Conservation (phyloP, 2,797 vertebrate genomes). For the Neomorphus geoffroyi region DNA sequence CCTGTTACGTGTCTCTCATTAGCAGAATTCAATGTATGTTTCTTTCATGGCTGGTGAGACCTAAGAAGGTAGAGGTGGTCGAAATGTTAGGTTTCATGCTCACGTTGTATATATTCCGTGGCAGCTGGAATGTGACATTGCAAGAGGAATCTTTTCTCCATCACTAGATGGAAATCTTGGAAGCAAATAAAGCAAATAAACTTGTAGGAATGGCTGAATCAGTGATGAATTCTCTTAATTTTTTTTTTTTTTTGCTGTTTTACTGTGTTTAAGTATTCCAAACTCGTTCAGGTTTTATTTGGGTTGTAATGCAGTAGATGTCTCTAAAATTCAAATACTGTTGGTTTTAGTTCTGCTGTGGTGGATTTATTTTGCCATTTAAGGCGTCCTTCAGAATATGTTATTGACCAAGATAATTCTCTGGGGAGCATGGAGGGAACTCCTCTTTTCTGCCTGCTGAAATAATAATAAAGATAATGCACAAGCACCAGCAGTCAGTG, state of each 20-base stretch:
- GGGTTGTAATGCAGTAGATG: not conserved
- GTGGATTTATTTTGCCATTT: not conserved
- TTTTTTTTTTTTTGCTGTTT: not conserved
- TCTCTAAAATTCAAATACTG: not conserved
- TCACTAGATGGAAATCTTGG: not conserved
- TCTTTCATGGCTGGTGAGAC: not conserved
- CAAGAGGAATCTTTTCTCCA: not conserved
- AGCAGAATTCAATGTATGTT: not conserved
- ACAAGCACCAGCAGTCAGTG: not conserved
- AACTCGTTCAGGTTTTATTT: not conserved
- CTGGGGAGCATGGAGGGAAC: not conserved
- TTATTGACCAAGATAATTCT: not conserved
- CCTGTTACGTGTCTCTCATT: not conserved
- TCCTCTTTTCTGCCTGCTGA: not conserved
- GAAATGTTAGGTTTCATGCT: not conserved
- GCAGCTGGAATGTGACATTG: not conserved
- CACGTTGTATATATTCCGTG: not conserved
- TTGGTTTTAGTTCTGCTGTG: not conserved
- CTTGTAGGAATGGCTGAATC: not conserved
- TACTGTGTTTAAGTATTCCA: not conserved
- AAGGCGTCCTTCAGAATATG: not conserved
- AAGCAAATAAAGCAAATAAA: not conserved
- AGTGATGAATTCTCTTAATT: not conserved
- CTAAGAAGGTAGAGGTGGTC: not conserved
- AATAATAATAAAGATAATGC: not conserved